Conservation (phyloP, 1,140 invertebrate species). For the Bombyx mandarina region DNA sequence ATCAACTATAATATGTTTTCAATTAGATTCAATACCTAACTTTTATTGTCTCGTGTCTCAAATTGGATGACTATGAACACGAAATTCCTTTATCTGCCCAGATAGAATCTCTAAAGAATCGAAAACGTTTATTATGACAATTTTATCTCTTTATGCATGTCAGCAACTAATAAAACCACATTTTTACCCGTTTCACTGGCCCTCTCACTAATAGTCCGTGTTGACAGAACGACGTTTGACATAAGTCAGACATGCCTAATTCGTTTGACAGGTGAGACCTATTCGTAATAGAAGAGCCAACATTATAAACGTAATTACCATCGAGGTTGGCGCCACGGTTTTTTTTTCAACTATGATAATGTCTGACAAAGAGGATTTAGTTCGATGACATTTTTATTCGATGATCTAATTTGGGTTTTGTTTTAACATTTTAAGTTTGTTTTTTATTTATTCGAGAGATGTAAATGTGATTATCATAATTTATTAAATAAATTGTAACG, state of each 20-base stretch:
- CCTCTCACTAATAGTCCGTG: slow-evolving; percentile 11
- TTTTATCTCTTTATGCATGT: too few relatives aligned
- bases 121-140: too few relatives aligned
- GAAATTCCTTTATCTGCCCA: too few relatives aligned
- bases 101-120: too few relatives aligned
- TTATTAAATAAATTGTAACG: too few relatives aligned
- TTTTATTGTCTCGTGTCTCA: not conserved
- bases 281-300: slow-evolving; percentile 18
- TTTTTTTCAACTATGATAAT: slow-evolving; percentile 3
- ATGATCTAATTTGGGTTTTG: too few relatives aligned
- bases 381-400: too few relatives aligned
- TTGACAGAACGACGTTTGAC: slow-evolving; percentile 20
- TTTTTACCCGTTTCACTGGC: slow-evolving; percentile 17
- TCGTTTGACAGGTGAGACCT: slow-evolving; percentile 29
- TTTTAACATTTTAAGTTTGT: too few relatives aligned
- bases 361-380: too few relatives aligned
- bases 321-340: slow-evolving; percentile 16
- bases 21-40: not conserved
- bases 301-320: slow-evolving; percentile 10
- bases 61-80: too few relatives aligned
- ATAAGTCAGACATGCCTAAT: slow-evolving; percentile 28
- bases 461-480: too few relatives aligned
- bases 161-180: slow-evolving; percentile 8
- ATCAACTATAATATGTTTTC: not conserved
- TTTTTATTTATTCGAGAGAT: too few relatives aligned